These are phyloP conservation scores for Villa cingulata DNA, from an alignment of 2,888 invertebrate species.

Conservation along the genomic window DNA sequence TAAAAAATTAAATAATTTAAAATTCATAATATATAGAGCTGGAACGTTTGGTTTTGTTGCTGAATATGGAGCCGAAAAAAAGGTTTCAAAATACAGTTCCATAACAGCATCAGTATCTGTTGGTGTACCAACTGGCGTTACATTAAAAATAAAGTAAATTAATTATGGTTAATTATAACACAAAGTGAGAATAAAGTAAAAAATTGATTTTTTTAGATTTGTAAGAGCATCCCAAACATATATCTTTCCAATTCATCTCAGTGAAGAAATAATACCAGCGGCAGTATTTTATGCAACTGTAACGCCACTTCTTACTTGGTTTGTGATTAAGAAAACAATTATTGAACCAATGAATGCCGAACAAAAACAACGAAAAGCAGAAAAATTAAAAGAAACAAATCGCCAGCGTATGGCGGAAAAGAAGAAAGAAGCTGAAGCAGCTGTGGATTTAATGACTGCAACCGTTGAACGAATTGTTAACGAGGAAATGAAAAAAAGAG, in stretches of 20 bases:
- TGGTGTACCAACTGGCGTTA: slow-evolving; percentile 78
- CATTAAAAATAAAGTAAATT: slow-evolving; percentile 68
- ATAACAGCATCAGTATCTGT: slow-evolving; percentile 73
- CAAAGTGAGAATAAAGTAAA: neutral
- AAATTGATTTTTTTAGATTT: slow-evolving; percentile 42
- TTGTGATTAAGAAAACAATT: slow-evolving; percentile 68
- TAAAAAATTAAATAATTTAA: neutral
- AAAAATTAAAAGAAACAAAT: slow-evolving; percentile 69
- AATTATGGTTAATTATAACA: neutral
- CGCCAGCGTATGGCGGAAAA: slow-evolving; percentile 57
- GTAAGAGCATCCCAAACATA: slow-evolving; percentile 78
- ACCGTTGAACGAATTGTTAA: slow-evolving; percentile 70
- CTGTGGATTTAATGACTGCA: slow-evolving; percentile 81
- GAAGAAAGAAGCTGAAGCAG: slow-evolving; percentile 70
- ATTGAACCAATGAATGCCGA: slow-evolving; percentile 73
- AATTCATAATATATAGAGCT: slow-evolving; percentile 41
- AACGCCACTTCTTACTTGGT: slow-evolving; percentile 69
- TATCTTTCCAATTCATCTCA: slow-evolving; percentile 76
- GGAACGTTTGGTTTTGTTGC: slow-evolving; percentile 77
- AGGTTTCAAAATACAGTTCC: slow-evolving; percentile 78
- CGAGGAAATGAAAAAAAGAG: slow-evolving; percentile 69
- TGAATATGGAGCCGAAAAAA: slow-evolving; percentile 88
- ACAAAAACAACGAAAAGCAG: slow-evolving; percentile 63
- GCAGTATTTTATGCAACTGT: slow-evolving; percentile 88
- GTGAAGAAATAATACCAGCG: slow-evolving; percentile 78